Evolutionary conservation across 2,113 vertebrate genomes (phyloP).

Genomic region (Eubucco bourcierii): DNA sequence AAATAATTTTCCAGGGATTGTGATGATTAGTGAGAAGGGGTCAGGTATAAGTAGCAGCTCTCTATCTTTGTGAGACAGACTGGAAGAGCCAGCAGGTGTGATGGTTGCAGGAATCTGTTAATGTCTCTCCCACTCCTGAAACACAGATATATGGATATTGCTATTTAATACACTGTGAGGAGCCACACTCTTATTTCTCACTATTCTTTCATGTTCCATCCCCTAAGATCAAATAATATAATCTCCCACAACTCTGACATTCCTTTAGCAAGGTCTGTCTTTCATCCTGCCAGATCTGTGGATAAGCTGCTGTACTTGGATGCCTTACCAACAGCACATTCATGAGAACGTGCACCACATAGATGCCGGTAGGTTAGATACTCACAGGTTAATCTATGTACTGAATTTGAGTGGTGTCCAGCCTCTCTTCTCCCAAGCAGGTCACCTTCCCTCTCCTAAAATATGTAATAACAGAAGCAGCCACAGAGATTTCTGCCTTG

Average conservation of each 20-base stretch:
- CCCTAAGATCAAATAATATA: constrained; percentile 1
- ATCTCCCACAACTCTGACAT: constrained; percentile 12
- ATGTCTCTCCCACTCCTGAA: neutral
- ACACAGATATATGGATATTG: neutral
- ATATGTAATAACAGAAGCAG: neutral
- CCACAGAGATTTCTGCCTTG: neutral
- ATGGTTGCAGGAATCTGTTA: neutral
- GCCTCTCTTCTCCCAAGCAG: neutral
- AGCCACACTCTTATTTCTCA: neutral
- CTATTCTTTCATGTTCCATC: neutral
- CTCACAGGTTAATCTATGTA: neutral
- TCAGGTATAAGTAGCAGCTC: neutral
- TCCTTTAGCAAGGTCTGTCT: constrained; percentile 23
- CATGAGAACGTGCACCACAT: neutral
- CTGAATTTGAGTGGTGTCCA: neutral
- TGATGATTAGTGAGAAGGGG: neutral
- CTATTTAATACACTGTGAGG: neutral
- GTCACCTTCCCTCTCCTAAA: neutral
- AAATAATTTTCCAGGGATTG: neutral
- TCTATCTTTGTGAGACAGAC: neutral
- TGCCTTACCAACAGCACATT: neutral
- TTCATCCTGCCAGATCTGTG: neutral
- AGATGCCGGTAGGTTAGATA: neutral
- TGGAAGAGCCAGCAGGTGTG: neutral
- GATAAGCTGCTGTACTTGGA: constrained; percentile 4